Percentiles rank a stretch among this genome's conserved stretches.
These are phyloP conservation scores for Dryobota labecula DNA, from an alignment of 2,888 invertebrate species.

Conservation along the genomic window DNA sequence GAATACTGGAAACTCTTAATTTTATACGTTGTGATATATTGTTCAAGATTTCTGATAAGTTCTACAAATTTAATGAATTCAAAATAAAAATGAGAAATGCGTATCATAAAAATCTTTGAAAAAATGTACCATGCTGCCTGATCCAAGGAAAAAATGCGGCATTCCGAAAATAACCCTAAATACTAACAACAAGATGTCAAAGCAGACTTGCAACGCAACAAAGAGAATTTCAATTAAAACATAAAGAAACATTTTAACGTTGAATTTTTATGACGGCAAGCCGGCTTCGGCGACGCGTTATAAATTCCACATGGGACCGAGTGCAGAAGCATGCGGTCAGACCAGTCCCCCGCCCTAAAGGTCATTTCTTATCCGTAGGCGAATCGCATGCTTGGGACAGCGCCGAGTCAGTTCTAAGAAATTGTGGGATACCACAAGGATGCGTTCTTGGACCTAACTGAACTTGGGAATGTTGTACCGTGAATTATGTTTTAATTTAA, in stretches of 20 bases:
- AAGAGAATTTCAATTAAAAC: slow-evolving; percentile 60
- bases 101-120: neutral
- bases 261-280: slow-evolving; percentile 71
- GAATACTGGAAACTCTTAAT: neutral
- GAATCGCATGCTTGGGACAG: slow-evolving; percentile 80
- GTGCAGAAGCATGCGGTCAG: slow-evolving; percentile 82
- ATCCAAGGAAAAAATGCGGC: neutral
- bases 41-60: neutral
- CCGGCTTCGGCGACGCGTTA: slow-evolving; percentile 70
- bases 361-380: slow-evolving; percentile 84
- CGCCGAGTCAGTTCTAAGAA: slow-evolving; percentile 56
- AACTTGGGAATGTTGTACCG: slow-evolving; percentile 38
- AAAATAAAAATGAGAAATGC: neutral
- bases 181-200: slow-evolving; percentile 17
- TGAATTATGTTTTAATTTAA: slow-evolving; percentile 39
- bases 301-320: slow-evolving; percentile 77
- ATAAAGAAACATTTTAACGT: slow-evolving; percentile 68
- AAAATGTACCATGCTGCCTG: too few species aligned
- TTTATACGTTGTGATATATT: neutral
- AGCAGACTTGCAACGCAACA: slow-evolving; percentile 37
- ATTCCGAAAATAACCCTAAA: slow-evolving; percentile 10
- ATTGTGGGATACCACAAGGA: slow-evolving; percentile 58
- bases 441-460: slow-evolving; percentile 55
- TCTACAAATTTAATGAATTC: neutral
- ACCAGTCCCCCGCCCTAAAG: slow-evolving; percentile 86